phyloP scores from a whole-genome alignment of 2,888 invertebrate genomes.

The Cryptophagus acutangulus region DNA sequence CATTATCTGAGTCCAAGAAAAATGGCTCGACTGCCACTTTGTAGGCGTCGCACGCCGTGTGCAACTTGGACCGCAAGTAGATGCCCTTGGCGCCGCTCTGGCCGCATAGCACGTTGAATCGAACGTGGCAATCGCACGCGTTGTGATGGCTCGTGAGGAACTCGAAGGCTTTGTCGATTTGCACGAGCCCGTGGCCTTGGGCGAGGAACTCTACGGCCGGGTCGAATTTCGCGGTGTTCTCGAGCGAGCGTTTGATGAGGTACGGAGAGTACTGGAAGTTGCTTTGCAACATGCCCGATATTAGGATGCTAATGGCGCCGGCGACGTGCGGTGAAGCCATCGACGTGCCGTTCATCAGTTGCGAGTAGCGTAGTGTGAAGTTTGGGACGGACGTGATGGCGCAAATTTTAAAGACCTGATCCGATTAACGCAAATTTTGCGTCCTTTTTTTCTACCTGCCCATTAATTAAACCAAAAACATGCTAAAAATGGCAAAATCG shows the following conservation, averaged over 20 bases:
- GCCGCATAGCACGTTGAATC: constrained; percentile 67
- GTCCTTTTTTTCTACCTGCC: too few species aligned
- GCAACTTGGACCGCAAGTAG: constrained; percentile 69
- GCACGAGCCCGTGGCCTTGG: constrained; percentile 87
- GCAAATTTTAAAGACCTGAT: too few species aligned
- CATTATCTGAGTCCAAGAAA: constrained; percentile 65
- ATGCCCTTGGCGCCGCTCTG: constrained; percentile 71
- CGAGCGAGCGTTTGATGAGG: constrained; percentile 80
- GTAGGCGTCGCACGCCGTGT: constrained; percentile 64
- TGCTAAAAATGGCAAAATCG: too few species aligned
- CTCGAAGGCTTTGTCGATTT: constrained; percentile 89
- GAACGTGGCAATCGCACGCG: constrained; percentile 66
- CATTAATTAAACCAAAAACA: too few species aligned
- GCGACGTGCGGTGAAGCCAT: constrained; percentile 98
- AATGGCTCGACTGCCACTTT: constrained; percentile 79
- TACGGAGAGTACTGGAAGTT: constrained; percentile 77
- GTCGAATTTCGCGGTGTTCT: constrained; percentile 78
- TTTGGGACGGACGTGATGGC: constrained; percentile 89
- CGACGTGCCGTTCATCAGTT: constrained; percentile 96
- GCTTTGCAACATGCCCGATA: constrained; percentile 76
- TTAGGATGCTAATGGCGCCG: constrained; percentile 75
- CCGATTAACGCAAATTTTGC: too few species aligned
- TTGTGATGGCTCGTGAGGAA: constrained; percentile 61
- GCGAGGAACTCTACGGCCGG: constrained; percentile 80
- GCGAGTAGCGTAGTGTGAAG: constrained; percentile 80